Conservation (phyloP, 2,888 invertebrate genomes). For the Lasiommata megera region DNA sequence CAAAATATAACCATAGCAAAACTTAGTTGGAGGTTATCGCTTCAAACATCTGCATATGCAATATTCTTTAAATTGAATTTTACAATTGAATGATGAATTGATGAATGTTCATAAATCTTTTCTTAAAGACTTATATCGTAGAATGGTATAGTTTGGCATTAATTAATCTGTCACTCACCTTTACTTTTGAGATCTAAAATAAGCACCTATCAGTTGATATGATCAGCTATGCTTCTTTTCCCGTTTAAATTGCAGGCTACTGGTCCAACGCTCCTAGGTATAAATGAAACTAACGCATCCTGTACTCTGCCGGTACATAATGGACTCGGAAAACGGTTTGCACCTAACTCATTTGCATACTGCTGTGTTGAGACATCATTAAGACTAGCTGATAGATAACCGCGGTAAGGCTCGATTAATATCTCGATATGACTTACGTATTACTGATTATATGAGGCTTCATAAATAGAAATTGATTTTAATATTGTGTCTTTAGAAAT, state of each 20-base stretch:
- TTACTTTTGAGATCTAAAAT: no score
- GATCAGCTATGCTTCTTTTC: not conserved
- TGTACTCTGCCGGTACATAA: constrained; percentile 37
- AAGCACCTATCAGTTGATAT: no score
- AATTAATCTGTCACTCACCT: no score
- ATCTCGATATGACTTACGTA: not conserved
- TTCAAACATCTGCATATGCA: no score
- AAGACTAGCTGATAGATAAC: constrained; percentile 14
- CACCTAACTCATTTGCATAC: constrained; percentile 45
- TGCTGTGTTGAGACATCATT: constrained; percentile 29
- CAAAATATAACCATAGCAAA: no score
- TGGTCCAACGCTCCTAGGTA: constrained; percentile 23
- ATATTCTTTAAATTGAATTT: no score
- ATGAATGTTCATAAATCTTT: no score
- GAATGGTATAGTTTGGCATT: no score
- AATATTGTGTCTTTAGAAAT: not conserved
- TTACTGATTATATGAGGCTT: not conserved
- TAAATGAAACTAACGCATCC: constrained; percentile 51
- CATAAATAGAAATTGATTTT: not conserved
- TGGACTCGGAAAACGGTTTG: constrained; percentile 37
- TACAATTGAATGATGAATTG: no score
- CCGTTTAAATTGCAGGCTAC: not conserved
- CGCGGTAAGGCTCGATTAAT: constrained; percentile 1
- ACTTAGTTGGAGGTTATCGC: no score
- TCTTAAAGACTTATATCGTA: no score